Evolutionary conservation across 2,113 vertebrate species (phyloP), one percentile per base, ranked within the genome.

Genomic region (Clarias magur): DNA sequence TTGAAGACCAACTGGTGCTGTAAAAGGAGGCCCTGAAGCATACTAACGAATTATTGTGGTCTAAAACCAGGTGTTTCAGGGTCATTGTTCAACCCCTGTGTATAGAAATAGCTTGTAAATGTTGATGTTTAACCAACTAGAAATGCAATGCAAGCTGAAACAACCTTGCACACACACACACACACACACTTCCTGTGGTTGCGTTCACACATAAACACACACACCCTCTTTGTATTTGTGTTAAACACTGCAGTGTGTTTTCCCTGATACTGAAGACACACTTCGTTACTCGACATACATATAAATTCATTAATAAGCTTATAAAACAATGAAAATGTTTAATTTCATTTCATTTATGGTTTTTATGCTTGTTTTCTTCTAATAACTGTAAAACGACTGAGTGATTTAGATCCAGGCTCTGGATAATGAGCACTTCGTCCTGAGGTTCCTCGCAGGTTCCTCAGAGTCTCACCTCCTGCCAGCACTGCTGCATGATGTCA

Each of bases 401-500:
- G 23, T 19, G 21, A 21, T 68, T 48, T 48, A 7, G 48, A 48
- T 48, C 48, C 48, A 48, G 2, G 15, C 3, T 68, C 67, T 68
- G 13, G 0, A 70, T 70, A 70, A 34, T 17, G 34, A 70, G 15
- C 48, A 7, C 48, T 48, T 48, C 7, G 48, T 48, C 48, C 48
- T 48, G 48, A 0, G 7, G 8, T n/a, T n/a, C n/a, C n/a, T 8
- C 6, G 48, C 48, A 7, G 48, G 48, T 48, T 48, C 48, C 48
- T 48, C 48, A 5, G 48, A 8, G 48, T 11, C 27, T 94, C 78
- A 99, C 98, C 96, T 99, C 97, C 42, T 95, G 94, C 98, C 98
- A 99, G 89, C 97, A 99, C 42, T 93, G 91, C 88, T 95, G 92
- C 97, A 99, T 99, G 91, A 97, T 93, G 81, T 96, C 95, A 75